These are phyloP conservation scores for Leptinotarsa tumamoca DNA, from an alignment of 2,888 invertebrate genomes.

Conservation along the genomic window DNA sequence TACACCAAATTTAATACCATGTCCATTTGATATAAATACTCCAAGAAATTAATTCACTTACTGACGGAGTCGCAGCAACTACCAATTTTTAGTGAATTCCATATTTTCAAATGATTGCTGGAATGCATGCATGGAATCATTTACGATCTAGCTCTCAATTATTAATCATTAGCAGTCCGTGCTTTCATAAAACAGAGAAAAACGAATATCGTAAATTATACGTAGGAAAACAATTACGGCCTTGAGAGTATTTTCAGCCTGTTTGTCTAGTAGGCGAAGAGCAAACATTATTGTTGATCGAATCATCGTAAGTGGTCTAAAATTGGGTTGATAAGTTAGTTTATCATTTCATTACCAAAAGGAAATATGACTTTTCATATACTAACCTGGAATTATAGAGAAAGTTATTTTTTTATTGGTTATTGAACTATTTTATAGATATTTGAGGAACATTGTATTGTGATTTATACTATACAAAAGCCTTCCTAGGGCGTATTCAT, in stretches of 20 bases:
- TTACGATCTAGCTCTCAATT: slow-evolving; percentile 8
- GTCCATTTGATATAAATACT: not conserved
- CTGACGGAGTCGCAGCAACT: not conserved
- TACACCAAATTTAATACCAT: too few relatives aligned
- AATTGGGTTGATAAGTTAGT: too few relatives aligned
- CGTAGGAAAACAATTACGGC: slow-evolving; percentile 2
- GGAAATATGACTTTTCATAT: too few relatives aligned
- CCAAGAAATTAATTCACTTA: not conserved
- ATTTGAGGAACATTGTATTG: too few relatives aligned
- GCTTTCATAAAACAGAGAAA: slow-evolving; percentile 17
- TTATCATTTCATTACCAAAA: too few relatives aligned
- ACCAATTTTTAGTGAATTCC: not conserved
- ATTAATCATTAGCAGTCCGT: slow-evolving; percentile 13
- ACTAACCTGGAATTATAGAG: too few relatives aligned
- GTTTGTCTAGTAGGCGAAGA: not conserved
- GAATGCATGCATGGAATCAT: slow-evolving; percentile 6
- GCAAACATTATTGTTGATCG: not conserved
- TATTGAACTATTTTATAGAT: too few relatives aligned
- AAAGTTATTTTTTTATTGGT: too few relatives aligned
- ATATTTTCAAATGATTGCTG: slow-evolving; percentile 1
- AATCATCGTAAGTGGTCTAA: too few relatives aligned
- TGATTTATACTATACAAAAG: too few relatives aligned
- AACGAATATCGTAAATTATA: slow-evolving; percentile 8
- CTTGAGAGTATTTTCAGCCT: slow-evolving; percentile 10
- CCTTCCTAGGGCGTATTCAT: too few relatives aligned